Evolutionary conservation across 2,113 vertebrate species (phyloP), one percentile per base, ranked within the genome.

Genomic region (Forbesichthys papilliferus): DNA sequence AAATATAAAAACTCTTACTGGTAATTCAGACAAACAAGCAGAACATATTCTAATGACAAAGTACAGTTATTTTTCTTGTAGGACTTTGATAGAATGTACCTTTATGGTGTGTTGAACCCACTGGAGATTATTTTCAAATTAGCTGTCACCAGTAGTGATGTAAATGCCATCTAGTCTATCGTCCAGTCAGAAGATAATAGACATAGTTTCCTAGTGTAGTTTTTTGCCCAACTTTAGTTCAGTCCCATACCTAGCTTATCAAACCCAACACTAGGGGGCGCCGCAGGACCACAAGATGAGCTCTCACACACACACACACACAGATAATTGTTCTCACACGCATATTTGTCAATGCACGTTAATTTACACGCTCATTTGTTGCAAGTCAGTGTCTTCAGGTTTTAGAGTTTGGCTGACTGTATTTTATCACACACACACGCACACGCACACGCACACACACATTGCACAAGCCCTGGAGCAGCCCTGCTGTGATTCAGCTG

Each of bases 371-470:
- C 20, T 1, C 1, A 36, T 56, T 62, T 33, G 64, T 13, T 60
- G 42, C 6, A 6, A 14, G 27, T 27, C 27, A 27, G 27, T 27
- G 27, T 27, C 2, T 4, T 52, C 9, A 10, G 54, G 73, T 48
- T 64, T 66, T 52, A 3, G 51, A 14, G 60, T 53, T 12, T 74
- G 20, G 51, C 61, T 58, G 74, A 78, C 18, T 42, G 52, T 53
- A n/a, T 7, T 11, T n/a, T 5, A 53, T 6, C 5, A 53, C 54
- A 52, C 18, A 6, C 60, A 72, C 49, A n/a, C 51, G 52, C 42
- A 46, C 27, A 36, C 63, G 16, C 49, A 42, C 46, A 53, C 54
- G 48, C 18, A 6, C 60, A 72, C 49, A n/a, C 48, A 55, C 42
- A 46, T 16, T 46, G 47, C 9, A 53, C 55, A 54, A 7, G 1